Evolutionary conservation across 2,797 vertebrate genomes (phyloP), one percentile per base, ranked within the genome.

Genomic region (Oryzias dopingdopingensis): DNA sequence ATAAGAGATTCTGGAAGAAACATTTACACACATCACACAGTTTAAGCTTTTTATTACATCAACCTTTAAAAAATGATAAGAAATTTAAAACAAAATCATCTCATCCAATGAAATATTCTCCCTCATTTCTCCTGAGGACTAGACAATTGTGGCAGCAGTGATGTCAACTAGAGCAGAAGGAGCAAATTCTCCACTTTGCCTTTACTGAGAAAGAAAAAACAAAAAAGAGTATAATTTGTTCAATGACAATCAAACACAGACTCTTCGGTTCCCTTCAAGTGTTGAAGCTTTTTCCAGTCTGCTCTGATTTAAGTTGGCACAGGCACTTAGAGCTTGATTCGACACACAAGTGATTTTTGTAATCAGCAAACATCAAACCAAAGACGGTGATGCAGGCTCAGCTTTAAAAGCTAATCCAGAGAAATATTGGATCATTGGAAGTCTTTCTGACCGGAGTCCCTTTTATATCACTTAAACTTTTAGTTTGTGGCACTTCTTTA

Each of bases 201-300:
- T 84, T 67, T 22, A 83, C 83, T 89, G 85, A 84, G 76, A 77
- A 24, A 61, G 62, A 65, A 16, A 69, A 18, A 18, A 18, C 1
- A 18, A 18, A 18, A 59, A 29, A 29, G 18, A 32, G 57, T 54
- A n/a, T 43, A 44, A n/a, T 18, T 52, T 22, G 44, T 64, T 20
- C 40, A 62, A 16, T 14, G 43, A 57, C 44, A 29, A 17, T 53
- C 52, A 52, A 42, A 69, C 23, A 52, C 61, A 0, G 26, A 45
- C 1, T 42, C 17, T 15, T 62, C 37, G 53, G 32, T 67, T 77
- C 69, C 76, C 71, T 65, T 77, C 37, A 4, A n/a, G 23, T 5
- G 15, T 57, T 41, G 54, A 49, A 68, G 32, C 14, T 4, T n/a
- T 10, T 2, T 14, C 10, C 4, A 12, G 49, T 42, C 18, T 22